These are phyloP conservation scores for Polyodon spathula DNA, from an alignment of 2,113 vertebrate genomes.

Conservation along the genomic window DNA sequence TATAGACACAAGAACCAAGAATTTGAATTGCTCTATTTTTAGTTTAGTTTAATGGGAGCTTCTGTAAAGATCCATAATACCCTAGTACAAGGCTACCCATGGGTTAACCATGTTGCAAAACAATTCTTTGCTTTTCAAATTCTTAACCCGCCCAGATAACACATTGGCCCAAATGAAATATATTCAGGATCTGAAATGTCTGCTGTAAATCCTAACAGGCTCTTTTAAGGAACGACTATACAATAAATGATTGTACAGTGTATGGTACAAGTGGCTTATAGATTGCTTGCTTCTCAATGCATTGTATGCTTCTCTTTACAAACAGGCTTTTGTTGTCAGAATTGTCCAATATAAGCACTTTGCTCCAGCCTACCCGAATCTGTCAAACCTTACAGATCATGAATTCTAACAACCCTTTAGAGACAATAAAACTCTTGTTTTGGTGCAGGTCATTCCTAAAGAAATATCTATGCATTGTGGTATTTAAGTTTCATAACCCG, in stretches of 20 bases:
- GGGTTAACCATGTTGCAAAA: constrained; percentile 12
- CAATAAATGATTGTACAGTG: constrained; percentile 46
- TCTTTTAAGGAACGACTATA: constrained; percentile 34
- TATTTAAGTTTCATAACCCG: no score
- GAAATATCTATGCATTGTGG: no score
- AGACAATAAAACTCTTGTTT: constrained; percentile 13
- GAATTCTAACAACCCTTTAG: constrained; percentile 35
- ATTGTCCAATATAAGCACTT: constrained; percentile 33
- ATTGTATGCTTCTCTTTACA: constrained; percentile 42
- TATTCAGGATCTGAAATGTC: constrained; percentile 14
- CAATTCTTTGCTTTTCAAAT: constrained; percentile 24
- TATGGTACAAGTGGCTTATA: constrained; percentile 27
- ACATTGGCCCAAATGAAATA: constrained; percentile 17
- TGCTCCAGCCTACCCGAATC: constrained; percentile 38
- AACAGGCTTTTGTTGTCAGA: constrained; percentile 40
- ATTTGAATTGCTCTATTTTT: neutral
- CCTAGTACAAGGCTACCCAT: constrained; percentile 21
- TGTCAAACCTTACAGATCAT: constrained; percentile 39
- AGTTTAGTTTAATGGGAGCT: no score
- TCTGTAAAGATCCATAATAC: constrained; percentile 6
- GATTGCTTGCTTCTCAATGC: constrained; percentile 31
- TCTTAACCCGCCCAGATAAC: constrained; percentile 28
- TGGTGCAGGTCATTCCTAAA: no score
- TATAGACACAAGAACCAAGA: no score
- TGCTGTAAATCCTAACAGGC: constrained; percentile 18